A percentile compares a stretch with the other conserved stretches of the same genome.
These are phyloP conservation scores for Eilema depressum DNA, from an alignment of 2,888 invertebrate genomes.

Conservation along the genomic window DNA sequence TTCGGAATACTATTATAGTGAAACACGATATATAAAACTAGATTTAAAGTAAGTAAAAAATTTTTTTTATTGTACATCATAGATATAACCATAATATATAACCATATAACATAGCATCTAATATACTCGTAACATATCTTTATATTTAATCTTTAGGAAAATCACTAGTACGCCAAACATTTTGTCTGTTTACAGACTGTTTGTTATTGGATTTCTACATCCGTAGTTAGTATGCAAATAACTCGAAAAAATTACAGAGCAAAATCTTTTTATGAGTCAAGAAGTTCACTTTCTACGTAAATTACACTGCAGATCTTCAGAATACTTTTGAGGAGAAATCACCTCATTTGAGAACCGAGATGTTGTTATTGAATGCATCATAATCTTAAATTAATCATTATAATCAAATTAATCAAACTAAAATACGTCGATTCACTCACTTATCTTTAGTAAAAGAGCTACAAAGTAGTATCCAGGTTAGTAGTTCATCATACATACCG, in stretches of 20 bases:
- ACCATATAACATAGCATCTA: no score
- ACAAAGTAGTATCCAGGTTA: background rate
- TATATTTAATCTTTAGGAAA: no score
- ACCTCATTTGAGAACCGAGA: background rate
- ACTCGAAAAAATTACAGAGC: background rate
- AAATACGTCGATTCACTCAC: background rate
- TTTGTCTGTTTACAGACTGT: background rate
- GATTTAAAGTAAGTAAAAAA: no score
- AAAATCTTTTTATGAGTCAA: slow-evolving; percentile 2
- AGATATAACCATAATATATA: no score
- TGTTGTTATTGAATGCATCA: background rate
- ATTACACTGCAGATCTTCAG: background rate
- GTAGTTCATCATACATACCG: no score
- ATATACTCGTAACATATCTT: no score
- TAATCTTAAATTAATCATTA: background rate
- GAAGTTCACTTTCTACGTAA: background rate
- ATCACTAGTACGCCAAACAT: background rate
- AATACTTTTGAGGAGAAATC: background rate
- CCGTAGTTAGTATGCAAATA: background rate
- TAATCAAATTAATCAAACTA: background rate
- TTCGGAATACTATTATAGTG: no score
- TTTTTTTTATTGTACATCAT: no score
- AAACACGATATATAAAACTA: no score
- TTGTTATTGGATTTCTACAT: background rate
- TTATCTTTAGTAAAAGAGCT: background rate